A percentile compares a stretch with the other conserved stretches of the same genome.
Conservation (phyloP, 2,113 vertebrate species). For the Labeo catla region DNA sequence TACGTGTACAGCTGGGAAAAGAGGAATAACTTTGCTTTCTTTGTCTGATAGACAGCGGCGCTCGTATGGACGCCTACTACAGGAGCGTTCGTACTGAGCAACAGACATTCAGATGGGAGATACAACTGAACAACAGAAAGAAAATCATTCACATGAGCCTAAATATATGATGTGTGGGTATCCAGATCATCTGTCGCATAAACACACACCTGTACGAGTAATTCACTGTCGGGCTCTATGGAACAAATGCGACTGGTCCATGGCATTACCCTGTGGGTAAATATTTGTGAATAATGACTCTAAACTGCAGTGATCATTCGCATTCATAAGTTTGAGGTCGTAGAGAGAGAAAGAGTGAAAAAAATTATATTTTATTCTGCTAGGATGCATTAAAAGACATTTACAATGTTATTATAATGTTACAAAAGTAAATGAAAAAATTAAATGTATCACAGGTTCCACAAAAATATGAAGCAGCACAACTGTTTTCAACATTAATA, state of each 20-base stretch:
- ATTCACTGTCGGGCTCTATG: neutral
- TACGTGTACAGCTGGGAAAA: constrained; percentile 72
- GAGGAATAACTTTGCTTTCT: constrained; percentile 41
- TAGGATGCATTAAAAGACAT: no score
- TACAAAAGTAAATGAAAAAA: neutral
- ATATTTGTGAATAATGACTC: neutral
- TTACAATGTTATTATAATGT: no score
- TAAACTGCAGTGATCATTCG: neutral
- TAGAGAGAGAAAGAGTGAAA: no score
- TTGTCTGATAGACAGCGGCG: neutral
- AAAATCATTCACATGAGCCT: neutral
- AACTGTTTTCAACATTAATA: no score
- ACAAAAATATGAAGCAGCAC: neutral
- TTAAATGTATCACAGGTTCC: neutral
- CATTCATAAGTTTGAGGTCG: neutral
- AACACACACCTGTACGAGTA: neutral
- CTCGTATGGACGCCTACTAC: no score
- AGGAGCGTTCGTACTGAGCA: neutral
- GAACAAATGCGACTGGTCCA: neutral
- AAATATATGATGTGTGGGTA: neutral
- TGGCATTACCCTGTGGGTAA: neutral
- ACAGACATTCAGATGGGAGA: neutral
- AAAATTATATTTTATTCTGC: no score
- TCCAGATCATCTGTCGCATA: neutral
- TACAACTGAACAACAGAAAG: neutral